Evolutionary conservation across 2,113 vertebrate genomes (phyloP), one percentile per base, ranked within the genome.

Genomic region (Alligator sinensis): DNA sequence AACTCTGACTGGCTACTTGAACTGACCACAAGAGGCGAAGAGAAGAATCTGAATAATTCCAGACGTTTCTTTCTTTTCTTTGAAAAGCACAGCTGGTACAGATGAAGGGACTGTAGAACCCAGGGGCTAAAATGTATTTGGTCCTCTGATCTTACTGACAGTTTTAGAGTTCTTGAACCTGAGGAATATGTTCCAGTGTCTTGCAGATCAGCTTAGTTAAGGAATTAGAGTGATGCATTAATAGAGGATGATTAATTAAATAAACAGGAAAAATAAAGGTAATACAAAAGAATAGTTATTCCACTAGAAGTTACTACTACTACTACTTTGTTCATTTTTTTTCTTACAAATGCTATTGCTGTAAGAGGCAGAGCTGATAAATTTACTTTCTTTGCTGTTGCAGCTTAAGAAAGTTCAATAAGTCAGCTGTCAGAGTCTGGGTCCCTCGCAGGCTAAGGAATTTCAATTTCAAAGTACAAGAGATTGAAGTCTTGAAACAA

Each of bases 381-480:
- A 97, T 96, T 96, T 97, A 89, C 92, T 97, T 95, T 81, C 92
- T 96, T 91, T 95, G 91, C 96, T 87, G 81, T 79, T 89, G 94
- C 92, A 93, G 96, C 92, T 86, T 86, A 94, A 88, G 87, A 93
- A 95, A 94, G 97, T 98, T 98, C 97, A 97, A 89, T 96, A 98
- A 97, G 96, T 97, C 97, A 97, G 87, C 93, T 97, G 95, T 97
- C 97, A 96, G 95, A 34, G 91, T 22, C 54, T 75, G 57, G 84
- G 90, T 92, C 91, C 94, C 95, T 98, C 77, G 75, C 95, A 97
- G 97, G 95, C 94, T 94, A 95, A 91, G 76, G 95, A 96, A 97
- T 97, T 98, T 98, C 97, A 97, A 96, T 98, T 98, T 98, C 97
- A 97, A 98, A 98, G 93, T 97, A 97, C 93, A 95, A 95, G 95